Evolutionary conservation across 2,797 vertebrate species (phyloP), one percentile per base, ranked within the genome.

Genomic region (Cossypha caffra): DNA sequence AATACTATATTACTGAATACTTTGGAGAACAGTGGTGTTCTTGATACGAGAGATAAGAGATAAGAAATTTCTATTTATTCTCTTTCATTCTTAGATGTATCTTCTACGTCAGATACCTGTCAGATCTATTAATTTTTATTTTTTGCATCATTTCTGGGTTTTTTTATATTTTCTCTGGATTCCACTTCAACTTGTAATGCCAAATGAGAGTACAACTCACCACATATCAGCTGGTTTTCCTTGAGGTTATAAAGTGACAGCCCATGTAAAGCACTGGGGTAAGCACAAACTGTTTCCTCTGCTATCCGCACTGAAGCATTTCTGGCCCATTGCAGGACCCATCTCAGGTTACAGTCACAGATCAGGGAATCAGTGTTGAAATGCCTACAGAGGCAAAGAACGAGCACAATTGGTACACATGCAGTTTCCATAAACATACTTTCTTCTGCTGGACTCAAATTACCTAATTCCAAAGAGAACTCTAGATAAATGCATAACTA

Each of bases 291-390:
- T 0, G 98, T 99, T 84, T 98, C 98, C 64, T 99, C 99, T 1
- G 98, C 98, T 31, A 99, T 98, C 67, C 98, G 98, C 88, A 99
- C 98, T 0, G 98, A 98, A 82, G 97, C 97, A 40, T 96, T 97
- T 61, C 97, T 98, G 77, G 98, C 98, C 99, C 99, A 99, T 25
- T 98, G 95, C 88, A 99, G 97, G 81, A 99, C 92, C 99, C 99
- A 99, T 82, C 96, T 98, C 38, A 99, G 97, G 97, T 99, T 99
- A 93, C 99, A 99, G 98, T 99, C 99, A 95, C 99, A 99, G 94
- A 98, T 99, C 87, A 99, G 97, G 11, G 98, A 98, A 92, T 99
- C 99, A 0, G 98, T 98, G 94, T 97, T 97, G 96, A 99, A 98
- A 95, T 98, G 98, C 80, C 99, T 99, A 91, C 25, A 88, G 79